Conservation (phyloP, 2,113 vertebrate genomes). For the Echinops telfairi region DNA sequence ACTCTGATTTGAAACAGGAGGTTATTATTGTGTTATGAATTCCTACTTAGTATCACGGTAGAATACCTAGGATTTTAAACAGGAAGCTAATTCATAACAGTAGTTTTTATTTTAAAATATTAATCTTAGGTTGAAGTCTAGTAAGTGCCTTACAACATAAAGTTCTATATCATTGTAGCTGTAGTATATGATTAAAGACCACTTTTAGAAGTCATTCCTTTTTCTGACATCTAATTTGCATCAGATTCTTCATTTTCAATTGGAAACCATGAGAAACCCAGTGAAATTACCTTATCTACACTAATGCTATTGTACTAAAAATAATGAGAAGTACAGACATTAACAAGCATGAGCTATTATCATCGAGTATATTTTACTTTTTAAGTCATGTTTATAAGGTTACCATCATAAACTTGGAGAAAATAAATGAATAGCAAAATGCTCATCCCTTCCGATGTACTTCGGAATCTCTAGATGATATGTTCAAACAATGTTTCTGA, state of each 20-base stretch:
- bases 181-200: neutral
- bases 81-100: slow-evolving; percentile 49
- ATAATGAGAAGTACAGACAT: neutral
- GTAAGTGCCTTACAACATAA: neutral
- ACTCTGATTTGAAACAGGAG: slow-evolving; percentile 56
- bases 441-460: neutral
- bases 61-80: slow-evolving; percentile 67
- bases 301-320: slow-evolving; percentile 35
- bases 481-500: neutral
- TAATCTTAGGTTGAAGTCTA: slow-evolving; percentile 43
- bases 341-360: neutral
- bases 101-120: slow-evolving; percentile 32
- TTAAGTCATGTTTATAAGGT: neutral
- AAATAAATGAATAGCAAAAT: neutral
- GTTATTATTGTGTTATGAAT: slow-evolving; percentile 74
- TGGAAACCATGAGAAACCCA: slow-evolving; percentile 28
- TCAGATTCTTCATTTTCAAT: slow-evolving; percentile 50
- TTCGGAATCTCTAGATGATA: neutral
- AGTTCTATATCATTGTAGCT: slow-evolving; percentile 31
- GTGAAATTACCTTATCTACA: slow-evolving; percentile 39
- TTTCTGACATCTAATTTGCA: slow-evolving; percentile 64
- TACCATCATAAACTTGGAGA: neutral
- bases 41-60: slow-evolving; percentile 65
- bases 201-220: slow-evolving; percentile 47
- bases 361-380: neutral